Evolutionary conservation across 1,140 invertebrate genomes (phyloP), one percentile per base, ranked within the genome.

Genomic region (Pseudobourletiella spinata): DNA sequence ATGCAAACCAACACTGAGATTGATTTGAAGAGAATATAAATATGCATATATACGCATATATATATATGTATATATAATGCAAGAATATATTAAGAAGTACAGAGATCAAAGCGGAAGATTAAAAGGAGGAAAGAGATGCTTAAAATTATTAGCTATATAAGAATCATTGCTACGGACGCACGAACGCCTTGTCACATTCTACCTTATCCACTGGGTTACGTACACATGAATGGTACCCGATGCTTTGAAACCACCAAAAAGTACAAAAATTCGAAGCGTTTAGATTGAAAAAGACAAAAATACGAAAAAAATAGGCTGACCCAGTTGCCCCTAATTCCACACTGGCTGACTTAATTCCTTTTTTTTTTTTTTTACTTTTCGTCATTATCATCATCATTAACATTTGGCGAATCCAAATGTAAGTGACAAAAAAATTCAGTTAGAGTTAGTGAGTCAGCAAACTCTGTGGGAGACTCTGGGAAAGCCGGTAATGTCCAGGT

Each of bases 241-340:
- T 6, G 11, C 11, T 48, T 18, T 18, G 14, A 6, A 6, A 48
- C 11, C 11, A 22, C 44, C 20, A 15, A 48, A 48, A 48, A 48
- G 44, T 48, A 15, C 11, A 48, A 48, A n/a, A 22, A 11, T 22
- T 20, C 18, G 57, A 51, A 68, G 70, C 67, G 39, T 59, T 46
- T 44, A 52, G 61, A 64, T 63, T 63, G 67, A 65, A 66, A 66
- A 14, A 56, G 68, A 63, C 65, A 62, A 66, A 68, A 57, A 35
- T 65, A 60, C 51, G 20, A 3, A 61, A 29, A 63, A 24, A 61
- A 6, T 61, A 14, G 46, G 22, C 28, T 55, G 28, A 56, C 11
- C 35, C 8, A 8, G 35, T 39, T 39, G n/a, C n/a, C 35, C 8
- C 8, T 11, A 39, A 11, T 39, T 39, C n/a, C 35, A 39, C 8